phyloP scores from a whole-genome alignment of 1,140 invertebrate genomes.

The Theocolax elegans region DNA sequence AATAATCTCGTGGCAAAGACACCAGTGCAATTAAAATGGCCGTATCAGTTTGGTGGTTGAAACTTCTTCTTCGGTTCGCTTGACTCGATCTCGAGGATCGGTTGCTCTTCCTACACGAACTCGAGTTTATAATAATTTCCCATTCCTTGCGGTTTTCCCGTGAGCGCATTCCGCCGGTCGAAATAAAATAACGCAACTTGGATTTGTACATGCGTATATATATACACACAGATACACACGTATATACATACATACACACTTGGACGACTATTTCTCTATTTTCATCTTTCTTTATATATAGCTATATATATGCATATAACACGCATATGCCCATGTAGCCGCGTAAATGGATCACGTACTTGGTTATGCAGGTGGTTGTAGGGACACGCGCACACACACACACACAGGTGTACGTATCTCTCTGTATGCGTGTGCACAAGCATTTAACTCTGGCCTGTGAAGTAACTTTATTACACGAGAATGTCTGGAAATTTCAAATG shows the following conservation, averaged over 20 bases:
- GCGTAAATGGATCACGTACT: slow-evolving; percentile 11
- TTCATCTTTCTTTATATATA: background rate
- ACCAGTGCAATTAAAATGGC: slow-evolving; percentile 14
- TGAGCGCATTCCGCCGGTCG: background rate
- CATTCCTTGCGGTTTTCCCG: background rate
- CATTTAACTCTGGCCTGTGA: no score
- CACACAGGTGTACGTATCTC: background rate
- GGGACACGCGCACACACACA: background rate
- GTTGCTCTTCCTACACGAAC: no score
- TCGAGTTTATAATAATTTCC: slow-evolving; percentile 13
- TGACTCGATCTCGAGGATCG: no score
- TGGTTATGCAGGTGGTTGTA: background rate
- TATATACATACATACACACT: no score
- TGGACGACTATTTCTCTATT: background rate
- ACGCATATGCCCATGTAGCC: background rate
- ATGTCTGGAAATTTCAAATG: no score
- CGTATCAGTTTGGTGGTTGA: slow-evolving; percentile 5
- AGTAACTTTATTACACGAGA: no score
- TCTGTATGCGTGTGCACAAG: background rate
- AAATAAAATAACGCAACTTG: background rate
- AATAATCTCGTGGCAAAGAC: background rate
- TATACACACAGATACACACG: no score
- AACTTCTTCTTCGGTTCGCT: no score
- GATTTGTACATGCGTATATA: no score
- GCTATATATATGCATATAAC: background rate